A percentile compares a stretch with the other conserved stretches of the same genome.
phyloP scores from a whole-genome alignment of 2,888 invertebrate species.

The Luffia ferchaultella region DNA sequence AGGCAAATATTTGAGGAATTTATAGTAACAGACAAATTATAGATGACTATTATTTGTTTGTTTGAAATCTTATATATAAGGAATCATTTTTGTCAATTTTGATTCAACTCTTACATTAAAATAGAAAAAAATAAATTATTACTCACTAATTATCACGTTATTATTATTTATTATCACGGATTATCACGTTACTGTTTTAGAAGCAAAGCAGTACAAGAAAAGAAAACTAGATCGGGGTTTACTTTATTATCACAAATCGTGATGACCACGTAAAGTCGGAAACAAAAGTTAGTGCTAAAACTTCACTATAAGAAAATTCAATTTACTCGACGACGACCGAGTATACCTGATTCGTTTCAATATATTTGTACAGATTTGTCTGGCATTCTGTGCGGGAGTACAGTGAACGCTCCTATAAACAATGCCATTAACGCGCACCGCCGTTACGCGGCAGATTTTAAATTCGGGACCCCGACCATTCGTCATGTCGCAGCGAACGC shows the following conservation, averaged over 20 bases:
- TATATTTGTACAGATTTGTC: not conserved
- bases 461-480: slow-evolving; percentile 61
- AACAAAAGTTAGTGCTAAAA: not conserved
- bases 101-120: no score
- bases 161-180: no score
- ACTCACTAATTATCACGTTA: no score
- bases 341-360: not conserved
- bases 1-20: no score
- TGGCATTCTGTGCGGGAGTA: not conserved
- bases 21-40: no score
- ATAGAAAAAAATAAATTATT: no score
- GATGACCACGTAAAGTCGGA: not conserved
- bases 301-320: not conserved
- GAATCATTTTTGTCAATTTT: no score
- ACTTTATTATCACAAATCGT: not conserved
- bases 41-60: no score
- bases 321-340: not conserved
- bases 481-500: slow-evolving; percentile 49
- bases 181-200: no score
- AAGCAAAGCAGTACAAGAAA: not conserved
- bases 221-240: not conserved
- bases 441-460: slow-evolving; percentile 64
- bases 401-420: slow-evolving; percentile 48
- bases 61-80: no score
- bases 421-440: slow-evolving; percentile 51